Conservation (phyloP, 2,888 invertebrate genomes). For the Thecophora atra region DNA sequence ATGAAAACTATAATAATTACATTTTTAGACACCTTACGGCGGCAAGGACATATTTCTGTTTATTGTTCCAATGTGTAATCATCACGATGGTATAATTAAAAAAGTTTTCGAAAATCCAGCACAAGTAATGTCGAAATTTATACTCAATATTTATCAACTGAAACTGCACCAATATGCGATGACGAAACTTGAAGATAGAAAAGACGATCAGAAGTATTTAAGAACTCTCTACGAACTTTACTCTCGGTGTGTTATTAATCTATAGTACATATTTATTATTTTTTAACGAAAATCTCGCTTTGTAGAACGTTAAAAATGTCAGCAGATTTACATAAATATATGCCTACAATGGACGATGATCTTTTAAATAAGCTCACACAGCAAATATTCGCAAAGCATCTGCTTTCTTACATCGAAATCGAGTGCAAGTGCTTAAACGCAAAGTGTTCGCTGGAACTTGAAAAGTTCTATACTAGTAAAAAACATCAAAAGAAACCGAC, state of each 20-base stretch:
- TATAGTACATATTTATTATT: not conserved
- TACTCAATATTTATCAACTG: conserved; percentile 92
- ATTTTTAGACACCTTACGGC: conserved; percentile 79
- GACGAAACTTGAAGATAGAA: conserved; percentile 82
- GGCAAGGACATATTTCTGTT: conserved; percentile 92
- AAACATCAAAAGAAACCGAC: conserved; percentile 95
- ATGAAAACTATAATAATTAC: too few species aligned
- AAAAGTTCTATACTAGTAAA: conserved; percentile 89
- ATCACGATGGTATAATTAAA: conserved; percentile 83
- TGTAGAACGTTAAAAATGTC: conserved; percentile 79
- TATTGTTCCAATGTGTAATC: conserved; percentile 87
- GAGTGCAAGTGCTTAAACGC: conserved; percentile 84
- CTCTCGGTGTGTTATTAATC: conserved; percentile 72
- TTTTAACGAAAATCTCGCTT: conserved; percentile 20
- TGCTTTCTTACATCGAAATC: conserved; percentile 80
- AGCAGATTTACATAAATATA: conserved; percentile 76
- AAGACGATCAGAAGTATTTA: conserved; percentile 88
- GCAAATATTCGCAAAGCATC: conserved; percentile 82
- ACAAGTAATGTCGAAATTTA: conserved; percentile 97
- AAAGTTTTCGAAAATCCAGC: conserved; percentile 95
- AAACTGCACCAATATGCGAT: conserved; percentile 88
- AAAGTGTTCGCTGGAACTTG: conserved; percentile 78
- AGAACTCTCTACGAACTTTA: conserved; percentile 89
- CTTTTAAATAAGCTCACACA: conserved; percentile 81
- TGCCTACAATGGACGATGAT: conserved; percentile 82